Evolutionary conservation across 2,888 invertebrate species (phyloP).

Genomic region (Chrysina gloriosa): DNA sequence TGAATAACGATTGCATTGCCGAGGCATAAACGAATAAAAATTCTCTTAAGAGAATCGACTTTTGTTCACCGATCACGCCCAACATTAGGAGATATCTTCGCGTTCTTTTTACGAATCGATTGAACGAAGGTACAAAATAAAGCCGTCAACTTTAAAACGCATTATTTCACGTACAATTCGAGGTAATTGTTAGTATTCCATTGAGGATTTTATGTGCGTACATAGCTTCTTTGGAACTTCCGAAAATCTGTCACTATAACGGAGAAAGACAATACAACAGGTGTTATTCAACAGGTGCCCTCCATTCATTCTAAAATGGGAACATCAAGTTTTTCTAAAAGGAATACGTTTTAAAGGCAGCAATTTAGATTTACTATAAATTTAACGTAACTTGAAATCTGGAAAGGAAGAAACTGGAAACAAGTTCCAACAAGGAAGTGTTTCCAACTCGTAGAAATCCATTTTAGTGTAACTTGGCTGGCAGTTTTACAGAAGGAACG

Average conservation of each 20-base stretch:
- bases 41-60: conserved; percentile 18
- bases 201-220: not conserved
- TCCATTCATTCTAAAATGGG: not conserved
- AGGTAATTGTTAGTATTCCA: conserved; percentile 34
- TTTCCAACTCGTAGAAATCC: no score
- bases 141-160: conserved; percentile 12
- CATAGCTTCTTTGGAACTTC: conserved; percentile 2
- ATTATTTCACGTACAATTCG: conserved; percentile 26
- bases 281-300: conserved; percentile 16
- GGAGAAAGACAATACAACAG: not conserved
- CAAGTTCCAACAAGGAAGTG: no score
- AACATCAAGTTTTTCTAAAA: not conserved
- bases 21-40: conserved; percentile 22
- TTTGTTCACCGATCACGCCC: conserved; percentile 23
- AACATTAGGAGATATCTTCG: conserved; percentile 1
- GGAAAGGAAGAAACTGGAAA: no score
- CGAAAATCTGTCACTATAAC: conserved; percentile 9
- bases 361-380: not conserved
- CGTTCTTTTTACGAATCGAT: conserved; percentile 19
- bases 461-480: no score
- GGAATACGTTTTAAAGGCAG: not conserved
- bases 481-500: no score
- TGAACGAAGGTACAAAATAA: conserved; percentile 4
- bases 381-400: no score
- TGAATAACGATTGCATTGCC: conserved; percentile 13